Evolutionary conservation across 92 coral and sea anemone species (phyloP).

Genomic region (Nematostella vectensis): DNA sequence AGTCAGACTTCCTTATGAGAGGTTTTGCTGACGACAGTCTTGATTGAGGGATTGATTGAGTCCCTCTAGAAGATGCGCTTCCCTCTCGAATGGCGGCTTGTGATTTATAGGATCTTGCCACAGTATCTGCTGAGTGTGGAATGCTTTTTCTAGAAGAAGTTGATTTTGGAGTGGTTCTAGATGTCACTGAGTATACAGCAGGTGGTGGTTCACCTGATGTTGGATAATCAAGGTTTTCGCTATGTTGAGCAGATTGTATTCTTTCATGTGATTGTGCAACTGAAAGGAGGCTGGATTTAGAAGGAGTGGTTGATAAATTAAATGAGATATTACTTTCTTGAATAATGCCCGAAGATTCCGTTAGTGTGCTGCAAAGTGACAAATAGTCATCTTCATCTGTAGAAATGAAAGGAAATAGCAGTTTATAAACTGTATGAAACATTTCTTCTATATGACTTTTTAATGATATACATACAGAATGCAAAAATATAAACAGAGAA

Average conservation of each 20-base stretch:
- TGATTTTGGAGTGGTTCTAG: not conserved
- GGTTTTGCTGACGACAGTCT: slow-evolving; percentile 23
- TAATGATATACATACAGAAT: too few species aligned
- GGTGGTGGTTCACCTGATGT: not conserved
- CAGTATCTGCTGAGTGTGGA: slow-evolving; percentile 19
- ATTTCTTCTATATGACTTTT: too few species aligned
- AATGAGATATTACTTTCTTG: not conserved
- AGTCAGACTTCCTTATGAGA: slow-evolving; percentile 22
- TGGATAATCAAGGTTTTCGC: not conserved
- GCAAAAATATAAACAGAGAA: too few species aligned
- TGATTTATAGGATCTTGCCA: slow-evolving; percentile 17
- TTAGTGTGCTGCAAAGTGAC: slow-evolving; percentile 56
- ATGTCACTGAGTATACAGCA: too few species aligned
- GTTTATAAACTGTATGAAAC: not conserved
- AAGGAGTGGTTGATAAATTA: slow-evolving; percentile 1
- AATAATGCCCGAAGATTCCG: slow-evolving; percentile 9
- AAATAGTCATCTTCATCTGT: slow-evolving; percentile 73
- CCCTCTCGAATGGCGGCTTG: not conserved
- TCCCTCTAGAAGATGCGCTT: slow-evolving; percentile 7
- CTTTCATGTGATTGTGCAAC: too few species aligned
- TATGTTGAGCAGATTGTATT: too few species aligned
- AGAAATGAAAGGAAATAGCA: not conserved
- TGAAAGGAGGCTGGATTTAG: slow-evolving; percentile 8
- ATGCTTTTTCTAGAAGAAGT: slow-evolving; percentile 1
- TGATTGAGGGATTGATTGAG: slow-evolving; percentile 35